A percentile compares a stretch with the other conserved stretches of the same genome.
Conservation (phyloP, 2,113 vertebrate genomes). For the Cairina moschata region DNA sequence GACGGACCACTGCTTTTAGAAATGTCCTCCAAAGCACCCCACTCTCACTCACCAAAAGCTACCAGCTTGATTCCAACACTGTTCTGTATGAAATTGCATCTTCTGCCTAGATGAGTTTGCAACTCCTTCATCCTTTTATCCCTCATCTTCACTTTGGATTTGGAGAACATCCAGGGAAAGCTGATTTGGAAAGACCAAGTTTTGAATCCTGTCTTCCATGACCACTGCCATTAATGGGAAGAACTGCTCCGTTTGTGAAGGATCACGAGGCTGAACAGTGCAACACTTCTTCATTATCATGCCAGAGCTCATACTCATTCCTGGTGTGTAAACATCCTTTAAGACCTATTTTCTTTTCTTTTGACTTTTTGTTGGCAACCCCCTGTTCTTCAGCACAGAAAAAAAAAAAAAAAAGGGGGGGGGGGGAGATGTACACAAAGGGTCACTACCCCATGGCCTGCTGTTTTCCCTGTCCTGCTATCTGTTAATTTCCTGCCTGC, state of each 20-base stretch:
- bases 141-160: background rate
- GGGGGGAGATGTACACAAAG: background rate
- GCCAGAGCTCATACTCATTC: background rate
- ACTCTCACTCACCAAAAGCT: background rate
- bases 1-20: background rate
- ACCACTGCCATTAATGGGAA: too few relatives aligned
- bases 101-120: background rate
- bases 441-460: too few relatives aligned
- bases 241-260: background rate
- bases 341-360: background rate
- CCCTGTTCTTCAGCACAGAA: background rate
- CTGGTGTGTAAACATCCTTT: rapidly evolving
- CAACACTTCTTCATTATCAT: background rate
- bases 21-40: background rate
- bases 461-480: background rate
- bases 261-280: background rate
- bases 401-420: background rate
- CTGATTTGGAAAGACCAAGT: background rate
- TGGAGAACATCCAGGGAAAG: background rate
- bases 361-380: background rate
- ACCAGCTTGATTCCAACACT: background rate
- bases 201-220: background rate
- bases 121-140: background rate
- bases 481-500: background rate
- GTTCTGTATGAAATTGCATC: background rate